Conservation (phyloP, 2,113 vertebrate genomes). For the Excalfactoria chinensis region DNA sequence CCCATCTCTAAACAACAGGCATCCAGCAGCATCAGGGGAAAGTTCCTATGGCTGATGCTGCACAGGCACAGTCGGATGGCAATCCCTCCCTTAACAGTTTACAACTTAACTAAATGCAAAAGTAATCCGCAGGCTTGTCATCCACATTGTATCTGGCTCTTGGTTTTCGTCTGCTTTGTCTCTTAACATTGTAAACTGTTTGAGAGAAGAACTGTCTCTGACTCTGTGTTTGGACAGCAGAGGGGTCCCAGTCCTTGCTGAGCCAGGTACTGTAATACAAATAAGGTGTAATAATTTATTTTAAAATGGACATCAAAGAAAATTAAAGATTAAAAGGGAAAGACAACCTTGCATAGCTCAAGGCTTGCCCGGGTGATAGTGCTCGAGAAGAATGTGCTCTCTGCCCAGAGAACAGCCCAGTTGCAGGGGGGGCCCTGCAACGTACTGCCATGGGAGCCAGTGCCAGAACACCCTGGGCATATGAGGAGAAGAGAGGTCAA, state of each 20-base stretch:
- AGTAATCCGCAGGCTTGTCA: slow-evolving; percentile 53
- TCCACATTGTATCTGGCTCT: slow-evolving; percentile 46
- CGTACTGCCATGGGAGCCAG: neutral
- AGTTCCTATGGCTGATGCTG: slow-evolving; percentile 37
- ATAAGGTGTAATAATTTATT: slow-evolving; percentile 52
- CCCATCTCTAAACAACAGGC: neutral
- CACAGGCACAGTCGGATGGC: slow-evolving; percentile 28
- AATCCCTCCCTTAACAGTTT: slow-evolving; percentile 35
- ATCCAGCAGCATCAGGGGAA: neutral
- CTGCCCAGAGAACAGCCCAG: neutral
- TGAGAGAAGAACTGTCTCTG: slow-evolving; percentile 56
- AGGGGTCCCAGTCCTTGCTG: slow-evolving; percentile 22
- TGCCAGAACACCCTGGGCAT: neutral
- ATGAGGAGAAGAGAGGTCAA: slow-evolving; percentile 45
- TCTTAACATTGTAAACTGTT: slow-evolving; percentile 59
- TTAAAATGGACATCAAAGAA: slow-evolving; percentile 57
- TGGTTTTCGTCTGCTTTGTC: slow-evolving; percentile 56
- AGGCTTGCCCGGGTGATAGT: slow-evolving; percentile 4
- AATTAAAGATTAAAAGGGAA: slow-evolving; percentile 38
- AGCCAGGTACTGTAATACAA: slow-evolving; percentile 55
- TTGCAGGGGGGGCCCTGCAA: neutral
- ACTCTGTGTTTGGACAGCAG: slow-evolving; percentile 62
- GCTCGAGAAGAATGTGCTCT: slow-evolving; percentile 50
- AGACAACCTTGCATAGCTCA: slow-evolving; percentile 3
- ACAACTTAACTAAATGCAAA: slow-evolving; percentile 42